Percentiles rank a stretch among this genome's conserved stretches.
phyloP scores from a whole-genome alignment of 2,113 vertebrate genomes.

The Osmerus eperlanus region DNA sequence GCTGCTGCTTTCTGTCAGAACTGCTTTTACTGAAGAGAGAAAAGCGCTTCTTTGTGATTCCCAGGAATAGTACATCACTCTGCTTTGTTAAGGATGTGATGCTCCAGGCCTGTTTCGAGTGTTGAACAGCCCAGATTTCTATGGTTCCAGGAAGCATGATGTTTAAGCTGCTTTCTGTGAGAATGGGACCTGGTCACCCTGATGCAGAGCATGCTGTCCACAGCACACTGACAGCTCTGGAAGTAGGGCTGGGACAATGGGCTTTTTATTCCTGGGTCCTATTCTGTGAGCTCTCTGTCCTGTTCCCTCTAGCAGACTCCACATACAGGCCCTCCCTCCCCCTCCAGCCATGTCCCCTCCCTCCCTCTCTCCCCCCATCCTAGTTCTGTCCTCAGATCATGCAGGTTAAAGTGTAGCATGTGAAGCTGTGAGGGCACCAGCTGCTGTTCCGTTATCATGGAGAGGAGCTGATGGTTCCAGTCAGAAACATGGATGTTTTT shows the following conservation, averaged over 20 bases:
- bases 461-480: background rate
- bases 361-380: too few species aligned
- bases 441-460: background rate
- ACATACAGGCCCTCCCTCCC: background rate
- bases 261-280: too few species aligned
- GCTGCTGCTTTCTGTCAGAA: background rate
- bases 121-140: background rate
- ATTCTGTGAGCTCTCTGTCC: background rate
- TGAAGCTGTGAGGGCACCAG: background rate
- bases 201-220: background rate
- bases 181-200: background rate
- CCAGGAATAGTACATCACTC: background rate
- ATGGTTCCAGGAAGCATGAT: background rate
- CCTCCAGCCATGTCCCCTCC: background rate
- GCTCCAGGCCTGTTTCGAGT: background rate
- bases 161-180: background rate
- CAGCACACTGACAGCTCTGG: background rate
- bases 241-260: too few species aligned
- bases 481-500: background rate
- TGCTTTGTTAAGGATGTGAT: background rate
- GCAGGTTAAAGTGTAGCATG: too few species aligned
- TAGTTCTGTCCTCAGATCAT: too few species aligned
- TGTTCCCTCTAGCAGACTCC: background rate
- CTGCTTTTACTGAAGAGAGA: conserved; percentile 2
- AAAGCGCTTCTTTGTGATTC: background rate